Percentiles rank a stretch among this genome's conserved stretches.
Conservation (phyloP, 2,888 invertebrate species). For the Eremobia ochroleuca region DNA sequence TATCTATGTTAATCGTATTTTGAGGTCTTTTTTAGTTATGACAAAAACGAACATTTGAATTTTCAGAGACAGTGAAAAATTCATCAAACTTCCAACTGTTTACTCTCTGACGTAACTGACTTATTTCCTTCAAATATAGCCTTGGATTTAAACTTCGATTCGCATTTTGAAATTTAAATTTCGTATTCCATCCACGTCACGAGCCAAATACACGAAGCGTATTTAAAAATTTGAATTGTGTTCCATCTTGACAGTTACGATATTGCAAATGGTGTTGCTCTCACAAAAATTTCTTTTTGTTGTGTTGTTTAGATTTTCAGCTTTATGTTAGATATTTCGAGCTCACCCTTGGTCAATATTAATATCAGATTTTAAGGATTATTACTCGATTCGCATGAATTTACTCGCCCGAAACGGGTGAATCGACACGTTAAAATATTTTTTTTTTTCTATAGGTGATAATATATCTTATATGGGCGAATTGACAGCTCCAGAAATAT, state of each 20-base stretch:
- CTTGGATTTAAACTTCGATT: constrained; percentile 33
- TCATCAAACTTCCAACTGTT: constrained; percentile 1
- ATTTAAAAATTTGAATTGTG: constrained; percentile 22
- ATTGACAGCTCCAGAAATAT: background rate
- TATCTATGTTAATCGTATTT: background rate
- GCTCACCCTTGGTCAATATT: background rate
- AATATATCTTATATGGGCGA: no score
- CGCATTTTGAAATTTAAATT: constrained; percentile 52
- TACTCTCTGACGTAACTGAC: background rate
- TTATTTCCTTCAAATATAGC: constrained; percentile 28
- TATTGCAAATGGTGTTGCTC: no score
- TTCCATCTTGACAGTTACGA: constrained; percentile 34
- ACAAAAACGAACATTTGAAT: background rate
- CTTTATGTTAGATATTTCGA: background rate
- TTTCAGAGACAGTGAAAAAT: background rate
- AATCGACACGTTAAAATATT: no score
- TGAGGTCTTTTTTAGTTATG: background rate
- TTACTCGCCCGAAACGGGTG: no score
- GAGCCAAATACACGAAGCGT: constrained; percentile 13
- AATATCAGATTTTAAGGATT: background rate
- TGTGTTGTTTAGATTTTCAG: background rate
- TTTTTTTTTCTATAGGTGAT: no score
- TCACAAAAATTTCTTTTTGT: background rate
- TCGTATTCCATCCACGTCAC: constrained; percentile 36
- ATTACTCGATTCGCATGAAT: no score